phyloP scores from a whole-genome alignment of 1,140 invertebrate species.

The Drosophila kohkoa region DNA sequence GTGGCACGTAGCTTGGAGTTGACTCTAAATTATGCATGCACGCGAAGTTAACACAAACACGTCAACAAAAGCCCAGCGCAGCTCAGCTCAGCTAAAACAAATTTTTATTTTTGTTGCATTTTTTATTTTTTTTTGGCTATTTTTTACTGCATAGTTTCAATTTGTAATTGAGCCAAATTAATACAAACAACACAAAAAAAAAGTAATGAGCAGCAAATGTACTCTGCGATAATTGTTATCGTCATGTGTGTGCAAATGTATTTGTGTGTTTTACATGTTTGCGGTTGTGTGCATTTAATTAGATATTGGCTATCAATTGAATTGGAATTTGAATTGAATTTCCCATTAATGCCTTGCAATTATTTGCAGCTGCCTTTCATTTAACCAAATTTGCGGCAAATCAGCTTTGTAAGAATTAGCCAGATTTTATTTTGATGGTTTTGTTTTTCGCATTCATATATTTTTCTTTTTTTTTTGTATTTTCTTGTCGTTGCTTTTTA shows the following conservation, averaged over 20 bases:
- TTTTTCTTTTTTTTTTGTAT: not conserved
- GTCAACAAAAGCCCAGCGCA: slow-evolving; percentile 35
- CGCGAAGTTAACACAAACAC: slow-evolving; percentile 54
- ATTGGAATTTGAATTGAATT: slow-evolving; percentile 56
- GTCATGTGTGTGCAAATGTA: slow-evolving; percentile 7
- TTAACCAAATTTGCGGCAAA: slow-evolving; percentile 68
- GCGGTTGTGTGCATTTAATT: slow-evolving; percentile 66
- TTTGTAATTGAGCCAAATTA: slow-evolving; percentile 50
- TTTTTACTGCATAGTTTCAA: slow-evolving; percentile 18
- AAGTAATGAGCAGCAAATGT: slow-evolving; percentile 30
- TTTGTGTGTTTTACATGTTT: slow-evolving; percentile 18
- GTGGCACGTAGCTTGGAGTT: slow-evolving; percentile 5
- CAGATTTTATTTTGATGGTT: slow-evolving; percentile 58
- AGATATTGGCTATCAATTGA: slow-evolving; percentile 73
- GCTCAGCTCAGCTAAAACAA: slow-evolving; percentile 2
- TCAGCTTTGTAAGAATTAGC: slow-evolving; percentile 69
- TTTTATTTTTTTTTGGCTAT: slow-evolving; percentile 9
- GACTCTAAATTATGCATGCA: slow-evolving; percentile 53
- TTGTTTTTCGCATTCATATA: not conserved
- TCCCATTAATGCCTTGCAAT: slow-evolving; percentile 63
- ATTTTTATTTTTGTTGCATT: not conserved
- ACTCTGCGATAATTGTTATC: slow-evolving; percentile 28
- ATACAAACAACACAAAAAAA: slow-evolving; percentile 31
- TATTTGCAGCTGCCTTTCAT: slow-evolving; percentile 59
- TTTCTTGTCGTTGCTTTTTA: not conserved